Base-by-base conservation (phyloP, 2,113 vertebrate species). In the Oplegnathus fasciatus region DNA sequence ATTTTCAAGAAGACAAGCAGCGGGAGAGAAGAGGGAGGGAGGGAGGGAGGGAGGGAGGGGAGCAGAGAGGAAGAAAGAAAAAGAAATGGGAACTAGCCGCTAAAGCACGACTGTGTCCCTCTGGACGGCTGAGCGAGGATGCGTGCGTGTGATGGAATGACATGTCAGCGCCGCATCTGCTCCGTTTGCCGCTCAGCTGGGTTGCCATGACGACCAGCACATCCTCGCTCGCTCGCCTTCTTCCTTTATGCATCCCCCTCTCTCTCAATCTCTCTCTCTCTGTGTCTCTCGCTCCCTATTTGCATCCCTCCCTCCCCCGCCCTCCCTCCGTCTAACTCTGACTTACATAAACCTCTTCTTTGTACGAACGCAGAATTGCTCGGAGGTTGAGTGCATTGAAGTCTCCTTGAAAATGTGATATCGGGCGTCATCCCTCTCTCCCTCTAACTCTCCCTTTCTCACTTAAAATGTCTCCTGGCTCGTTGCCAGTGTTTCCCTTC, bases 311-410 rank as follows among this genome's bases (percentile, higher is more conserved):
- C 11, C 44, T 32, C 60, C 6, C 40, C 55, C 57, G 58, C 14
- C 50, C 65, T 60, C 86, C 60, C 62, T 82, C 74, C 50, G 18
- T 72, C 84, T 52, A 26, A 69, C 70, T 30, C 60, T 15, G 75
- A 71, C 92, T 91, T 92, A 90, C 85, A 87, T 94, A 92, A 94
- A 93, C 84, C 91, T 86, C 78, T 22, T 81, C 86, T 89, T 82
- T 83, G 82, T 86, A 10, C 6, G 58, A 80, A 69, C 44, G 48
- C 80, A 70, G 61, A 79, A 68, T 30, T n/a, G 55, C 78, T 82
- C 64, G 3, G 20, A 79, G 91, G 58, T 78, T 61, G 78, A 87
- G 80, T 60, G 69, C 79, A 75, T 40, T 9, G 42, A 89, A 57
- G 84, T 89, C 86, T 82, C 46, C 71, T 80, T 84, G 62, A 83